Evolutionary conservation across 2,797 vertebrate genomes (phyloP), one percentile per base, ranked within the genome.

Genomic region (Amblyopsis hoosieri): DNA sequence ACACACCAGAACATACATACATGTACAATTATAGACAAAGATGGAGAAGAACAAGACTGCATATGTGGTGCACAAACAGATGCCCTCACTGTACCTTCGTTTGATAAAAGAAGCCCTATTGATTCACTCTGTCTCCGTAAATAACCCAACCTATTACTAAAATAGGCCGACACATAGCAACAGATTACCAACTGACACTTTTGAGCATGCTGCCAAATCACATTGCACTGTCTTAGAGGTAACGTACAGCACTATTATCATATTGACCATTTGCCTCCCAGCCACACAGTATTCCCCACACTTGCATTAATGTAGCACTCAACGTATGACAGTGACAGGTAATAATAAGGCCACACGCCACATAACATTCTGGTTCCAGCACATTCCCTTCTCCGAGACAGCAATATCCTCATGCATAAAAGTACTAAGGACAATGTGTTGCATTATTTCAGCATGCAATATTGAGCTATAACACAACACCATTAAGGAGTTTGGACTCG

Each of bases 391-490:
- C 73, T 82, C 73, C 75, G 67, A 82, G 75, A 89, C 79, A 82
- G 80, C 82, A 66, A 83, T 80, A 86, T 92, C 89, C 89, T 92
- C 92, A 93, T 93, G 92, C 93, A 92, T 86, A 89, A 85, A 88
- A 90, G 82, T 90, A 92, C 81, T 82, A 88, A 89, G 89, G 86
- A 91, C 85, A 85, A 79, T 64, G 87, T 85, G 82, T 89, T 90
- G 87, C 83, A 90, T 87, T 91, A 92, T 81, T 90, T 91, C 89
- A 82, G 88, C 93, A 94, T 94, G 93, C 93, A 93, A 92, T 93
- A 92, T 91, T 86, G 83, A 92, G 91, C 89, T 91, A 92, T 81
- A 86, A 91, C 89, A 93, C 87, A 81, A 89, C 83, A 75, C 87
- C 90, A 89, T 76, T 87, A 83, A 86, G 87, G 82, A 79, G 84